A percentile compares a stretch with the other conserved stretches of the same genome.
These are phyloP conservation scores for Amazona vittata DNA, from an alignment of 2,113 vertebrate genomes.

Conservation along the genomic window DNA sequence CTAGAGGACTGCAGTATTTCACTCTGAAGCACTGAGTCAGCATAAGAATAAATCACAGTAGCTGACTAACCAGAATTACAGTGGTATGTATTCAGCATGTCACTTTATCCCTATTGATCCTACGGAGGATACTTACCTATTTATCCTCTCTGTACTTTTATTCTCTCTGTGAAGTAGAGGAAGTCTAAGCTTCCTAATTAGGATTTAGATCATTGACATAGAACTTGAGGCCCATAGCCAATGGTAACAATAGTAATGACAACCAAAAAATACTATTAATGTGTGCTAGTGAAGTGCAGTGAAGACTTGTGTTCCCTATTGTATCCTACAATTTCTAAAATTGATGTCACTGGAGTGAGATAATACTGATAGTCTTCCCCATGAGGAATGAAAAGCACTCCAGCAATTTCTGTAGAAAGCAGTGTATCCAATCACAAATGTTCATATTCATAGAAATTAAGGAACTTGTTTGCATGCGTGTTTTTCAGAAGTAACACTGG, in stretches of 20 bases:
- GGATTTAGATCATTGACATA: neutral
- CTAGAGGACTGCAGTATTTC: neutral
- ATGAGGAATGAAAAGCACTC: neutral
- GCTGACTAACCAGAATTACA: neutral
- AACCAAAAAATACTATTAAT: neutral
- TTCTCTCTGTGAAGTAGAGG: neutral
- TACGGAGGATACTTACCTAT: neutral
- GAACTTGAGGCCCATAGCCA: neutral
- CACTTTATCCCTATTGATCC: conserved; percentile 17
- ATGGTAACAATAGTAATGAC: neutral
- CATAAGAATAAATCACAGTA: neutral
- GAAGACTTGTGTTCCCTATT: neutral
- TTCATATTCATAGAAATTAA: neutral
- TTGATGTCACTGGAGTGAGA: neutral
- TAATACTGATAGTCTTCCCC: neutral
- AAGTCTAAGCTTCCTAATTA: neutral
- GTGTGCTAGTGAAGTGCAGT: neutral
- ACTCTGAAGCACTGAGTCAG: conserved; percentile 10
- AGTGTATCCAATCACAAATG: neutral
- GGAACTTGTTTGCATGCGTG: neutral
- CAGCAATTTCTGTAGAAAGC: neutral
- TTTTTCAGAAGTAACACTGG: neutral
- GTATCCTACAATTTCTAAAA: neutral
- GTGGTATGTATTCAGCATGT: neutral
- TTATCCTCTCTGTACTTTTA: neutral